Base-by-base conservation (phyloP, 2,113 vertebrate genomes). In the Pseudorhombus dupliciocellatus region DNA sequence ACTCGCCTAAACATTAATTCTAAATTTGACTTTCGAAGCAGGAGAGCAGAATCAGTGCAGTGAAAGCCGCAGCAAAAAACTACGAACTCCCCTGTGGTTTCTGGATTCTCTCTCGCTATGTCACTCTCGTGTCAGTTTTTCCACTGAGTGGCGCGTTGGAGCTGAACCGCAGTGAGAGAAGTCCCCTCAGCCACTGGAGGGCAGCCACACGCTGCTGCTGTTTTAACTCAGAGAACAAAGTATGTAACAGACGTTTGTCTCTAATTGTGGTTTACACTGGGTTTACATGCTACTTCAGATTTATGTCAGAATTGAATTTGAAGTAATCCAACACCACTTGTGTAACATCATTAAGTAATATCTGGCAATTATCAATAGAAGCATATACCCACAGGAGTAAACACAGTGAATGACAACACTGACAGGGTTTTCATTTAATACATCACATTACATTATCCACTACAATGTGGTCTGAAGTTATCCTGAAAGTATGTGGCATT, bases 81-180 rank as follows among this genome's bases (percentile, higher is more conserved):
- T 56, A 57, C 61, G 52, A 50, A 31, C 50, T 63, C 52, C 31
- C 30, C 14, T 4, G 5, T 31, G 26, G 44, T 73, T 24, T 57
- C 50, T 71, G 55, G 62, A 12, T 56, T 18, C 48, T 21, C 31
- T 16, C 50, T 58, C 28, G 82, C 61, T 82, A 59, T 84, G 65
- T 82, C 65, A 70, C 64, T 79, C 44, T 20, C 21, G 24, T 57
- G 63, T 79, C 77, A 79, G 40, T 70, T 84, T 78, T 91, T 88
- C 81, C 81, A 66, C 12, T 70, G 46, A 31, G 59, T 78, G 22
- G 40, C 52, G 54, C 48, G 14, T 16, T 26, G 34, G 31, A 75
- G 52, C 21, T 79, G 60, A 77, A 24, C 12, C 1, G 4, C 22
- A 15, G 16, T 15, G 15, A 70, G 34, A 59, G 7, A 62, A 6